Evolutionary conservation across 2,888 invertebrate species (phyloP).

Genomic region (Lamellibrachia satsuma): DNA sequence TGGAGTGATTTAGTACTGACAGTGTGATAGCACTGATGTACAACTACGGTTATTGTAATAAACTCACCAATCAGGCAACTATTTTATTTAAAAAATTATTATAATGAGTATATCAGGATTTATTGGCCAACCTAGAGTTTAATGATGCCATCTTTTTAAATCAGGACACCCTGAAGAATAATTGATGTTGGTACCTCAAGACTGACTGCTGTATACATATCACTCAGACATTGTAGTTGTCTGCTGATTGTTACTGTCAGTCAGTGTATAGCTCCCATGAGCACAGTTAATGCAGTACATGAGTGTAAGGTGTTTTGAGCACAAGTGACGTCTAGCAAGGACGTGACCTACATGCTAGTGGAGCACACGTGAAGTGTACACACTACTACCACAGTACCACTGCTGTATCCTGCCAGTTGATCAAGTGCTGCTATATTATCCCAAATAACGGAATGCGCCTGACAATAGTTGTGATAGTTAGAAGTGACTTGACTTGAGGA

Average conservation of each 20-base stretch:
- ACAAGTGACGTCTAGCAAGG: background rate
- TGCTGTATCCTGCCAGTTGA: background rate
- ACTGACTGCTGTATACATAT: background rate
- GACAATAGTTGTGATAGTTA: background rate
- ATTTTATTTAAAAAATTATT: background rate
- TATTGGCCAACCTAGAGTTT: background rate
- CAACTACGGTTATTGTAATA: background rate
- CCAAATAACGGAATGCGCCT: background rate
- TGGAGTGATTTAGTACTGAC: background rate
- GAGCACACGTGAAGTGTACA: background rate
- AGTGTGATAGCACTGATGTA: background rate
- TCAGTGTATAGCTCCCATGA: background rate
- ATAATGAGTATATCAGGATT: background rate
- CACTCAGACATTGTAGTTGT: background rate
- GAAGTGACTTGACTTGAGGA: background rate
- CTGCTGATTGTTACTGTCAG: background rate
- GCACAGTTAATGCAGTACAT: background rate
- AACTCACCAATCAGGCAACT: background rate
- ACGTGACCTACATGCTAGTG: background rate
- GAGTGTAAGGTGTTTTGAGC: background rate
- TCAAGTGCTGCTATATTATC: constrained; percentile 6
- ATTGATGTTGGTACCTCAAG: background rate
- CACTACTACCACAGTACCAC: background rate
- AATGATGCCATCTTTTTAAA: background rate
- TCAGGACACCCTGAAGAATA: background rate